phyloP scores from a whole-genome alignment of 2,888 invertebrate species.

The Sericinus montela region DNA sequence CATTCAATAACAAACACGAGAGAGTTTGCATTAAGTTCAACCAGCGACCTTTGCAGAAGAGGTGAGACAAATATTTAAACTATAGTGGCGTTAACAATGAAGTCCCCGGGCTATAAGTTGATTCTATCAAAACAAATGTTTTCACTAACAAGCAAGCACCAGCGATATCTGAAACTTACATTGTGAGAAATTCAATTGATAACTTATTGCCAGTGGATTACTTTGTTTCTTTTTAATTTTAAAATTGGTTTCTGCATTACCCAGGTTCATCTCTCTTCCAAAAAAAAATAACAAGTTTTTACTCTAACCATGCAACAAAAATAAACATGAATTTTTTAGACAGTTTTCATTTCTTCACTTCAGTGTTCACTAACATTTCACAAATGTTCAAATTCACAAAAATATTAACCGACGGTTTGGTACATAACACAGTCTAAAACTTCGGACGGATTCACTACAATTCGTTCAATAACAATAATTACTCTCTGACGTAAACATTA shows the following conservation, averaged over 20 bases:
- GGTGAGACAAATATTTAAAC: slow-evolving; percentile 38
- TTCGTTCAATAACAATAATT: neutral
- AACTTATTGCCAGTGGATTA: neutral
- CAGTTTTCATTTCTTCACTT: neutral
- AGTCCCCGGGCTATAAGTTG: neutral
- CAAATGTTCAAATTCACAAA: neutral
- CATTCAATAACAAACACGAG: slow-evolving; percentile 66
- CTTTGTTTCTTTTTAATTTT: neutral
- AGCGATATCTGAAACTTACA: too few species aligned
- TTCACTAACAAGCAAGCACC: too few species aligned
- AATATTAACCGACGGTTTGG: neutral
- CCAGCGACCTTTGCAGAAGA: slow-evolving; percentile 68
- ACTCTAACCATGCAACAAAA: slow-evolving; percentile 13
- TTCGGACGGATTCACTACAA: neutral
- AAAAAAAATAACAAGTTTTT: slow-evolving; percentile 7
- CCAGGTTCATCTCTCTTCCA: slow-evolving; percentile 14
- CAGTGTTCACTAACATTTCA: slow-evolving; percentile 1
- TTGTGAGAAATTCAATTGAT: too few species aligned
- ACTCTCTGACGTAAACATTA: slow-evolving; percentile 9
- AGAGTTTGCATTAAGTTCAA: slow-evolving; percentile 75
- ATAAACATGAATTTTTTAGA: slow-evolving; percentile 1
- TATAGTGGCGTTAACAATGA: neutral
- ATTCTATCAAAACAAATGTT: neutral
- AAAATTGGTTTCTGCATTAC: neutral
- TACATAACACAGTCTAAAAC: neutral